Conservation (phyloP, 2,888 invertebrate species). For the Acanthosepion pharaonis region DNA sequence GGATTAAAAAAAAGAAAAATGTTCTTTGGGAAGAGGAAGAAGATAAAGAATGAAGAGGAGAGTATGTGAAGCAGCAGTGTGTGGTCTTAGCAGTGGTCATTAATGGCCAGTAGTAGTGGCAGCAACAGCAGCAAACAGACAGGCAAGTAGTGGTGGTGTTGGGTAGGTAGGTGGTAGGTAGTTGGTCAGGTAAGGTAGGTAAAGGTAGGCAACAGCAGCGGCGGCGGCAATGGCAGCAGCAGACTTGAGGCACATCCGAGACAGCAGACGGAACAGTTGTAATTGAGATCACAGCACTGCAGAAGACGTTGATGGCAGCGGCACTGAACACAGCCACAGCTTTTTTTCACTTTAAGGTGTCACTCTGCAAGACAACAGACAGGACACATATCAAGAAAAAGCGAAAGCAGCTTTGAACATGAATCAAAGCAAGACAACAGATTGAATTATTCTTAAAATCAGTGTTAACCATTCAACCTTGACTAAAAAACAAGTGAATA, state of each 20-base stretch:
- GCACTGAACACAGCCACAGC: slow-evolving; percentile 39
- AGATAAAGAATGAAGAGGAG: neutral
- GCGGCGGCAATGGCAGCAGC: neutral
- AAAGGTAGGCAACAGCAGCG: neutral
- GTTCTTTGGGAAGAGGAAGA: neutral
- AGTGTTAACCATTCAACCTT: neutral
- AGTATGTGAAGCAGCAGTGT: slow-evolving; percentile 4
- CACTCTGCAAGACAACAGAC: slow-evolving; percentile 39
- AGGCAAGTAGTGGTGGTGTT: neutral
- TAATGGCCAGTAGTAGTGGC: slow-evolving; percentile 35
- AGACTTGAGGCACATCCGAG: slow-evolving; percentile 24
- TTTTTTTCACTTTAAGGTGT: slow-evolving; percentile 42
- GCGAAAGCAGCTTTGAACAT: neutral
- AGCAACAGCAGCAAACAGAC: neutral
- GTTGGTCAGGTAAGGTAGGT: slow-evolving; percentile 46
- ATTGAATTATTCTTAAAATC: slow-evolving; percentile 4
- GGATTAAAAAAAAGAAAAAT: neutral
- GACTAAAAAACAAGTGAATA: too few species aligned
- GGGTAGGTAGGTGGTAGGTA: slow-evolving; percentile 37
- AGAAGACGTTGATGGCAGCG: slow-evolving; percentile 36
- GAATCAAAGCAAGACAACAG: neutral
- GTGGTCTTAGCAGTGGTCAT: slow-evolving; percentile 35
- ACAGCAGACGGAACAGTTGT: slow-evolving; percentile 45
- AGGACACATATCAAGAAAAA: slow-evolving; percentile 22
- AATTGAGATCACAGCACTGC: slow-evolving; percentile 41